These are phyloP conservation scores for Lasioglossum oenotherae DNA, from an alignment of 2,888 invertebrate genomes.

Conservation along the genomic window DNA sequence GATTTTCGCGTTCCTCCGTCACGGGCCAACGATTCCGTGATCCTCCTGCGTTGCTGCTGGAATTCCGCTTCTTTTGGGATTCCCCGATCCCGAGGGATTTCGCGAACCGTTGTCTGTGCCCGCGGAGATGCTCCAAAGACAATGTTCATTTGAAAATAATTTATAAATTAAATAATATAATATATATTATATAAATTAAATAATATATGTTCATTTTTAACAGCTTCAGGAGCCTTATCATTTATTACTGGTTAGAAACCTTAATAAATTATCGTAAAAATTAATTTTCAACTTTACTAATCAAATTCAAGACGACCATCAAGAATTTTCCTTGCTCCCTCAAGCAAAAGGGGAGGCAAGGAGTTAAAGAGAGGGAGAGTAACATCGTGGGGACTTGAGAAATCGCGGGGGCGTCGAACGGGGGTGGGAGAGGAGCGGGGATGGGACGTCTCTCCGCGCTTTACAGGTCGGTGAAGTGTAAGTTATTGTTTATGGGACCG, in stretches of 20 bases:
- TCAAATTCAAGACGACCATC: too few species aligned
- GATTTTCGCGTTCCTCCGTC: conserved; percentile 23
- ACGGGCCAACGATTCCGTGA: not conserved
- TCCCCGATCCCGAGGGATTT: not conserved
- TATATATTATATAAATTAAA: too few species aligned
- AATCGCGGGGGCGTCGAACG: conserved; percentile 9
- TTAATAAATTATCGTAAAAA: too few species aligned
- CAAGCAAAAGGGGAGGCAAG: not conserved
- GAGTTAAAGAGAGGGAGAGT: not conserved
- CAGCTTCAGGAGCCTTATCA: too few species aligned
- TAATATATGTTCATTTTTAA: not conserved
- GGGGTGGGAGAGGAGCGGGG: conserved; percentile 20
- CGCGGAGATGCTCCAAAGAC: conserved; percentile 40
- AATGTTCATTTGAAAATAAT: too few species aligned
- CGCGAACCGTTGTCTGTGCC: not conserved
- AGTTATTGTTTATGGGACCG: conserved; percentile 82
- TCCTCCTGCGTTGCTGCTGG: not conserved
- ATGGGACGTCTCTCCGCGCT: conserved; percentile 48
- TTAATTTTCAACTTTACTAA: too few species aligned
- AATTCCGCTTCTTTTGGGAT: conserved; percentile 17
- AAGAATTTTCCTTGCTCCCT: too few species aligned
- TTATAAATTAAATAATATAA: too few species aligned
- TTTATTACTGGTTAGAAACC: too few species aligned
- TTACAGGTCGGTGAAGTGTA: conserved; percentile 72
- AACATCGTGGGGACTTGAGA: not conserved